Evolutionary conservation across 2,888 invertebrate genomes (phyloP).

Genomic region (Yponomeuta plumbellus): DNA sequence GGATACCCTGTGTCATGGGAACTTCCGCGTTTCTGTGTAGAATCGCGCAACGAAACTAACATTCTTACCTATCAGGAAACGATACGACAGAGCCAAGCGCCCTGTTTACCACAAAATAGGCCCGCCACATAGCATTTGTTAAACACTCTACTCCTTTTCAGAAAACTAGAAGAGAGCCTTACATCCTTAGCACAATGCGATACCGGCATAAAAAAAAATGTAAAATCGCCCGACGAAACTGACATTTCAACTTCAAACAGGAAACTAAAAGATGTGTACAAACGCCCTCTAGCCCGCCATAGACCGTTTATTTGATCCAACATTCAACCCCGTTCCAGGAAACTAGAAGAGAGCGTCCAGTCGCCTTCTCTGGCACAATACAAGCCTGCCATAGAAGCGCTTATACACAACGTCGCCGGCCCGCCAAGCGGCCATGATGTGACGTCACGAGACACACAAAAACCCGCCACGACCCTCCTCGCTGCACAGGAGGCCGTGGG

Average conservation of each 20-base stretch:
- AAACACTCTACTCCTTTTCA: constrained; percentile 27
- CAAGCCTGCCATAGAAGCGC: constrained; percentile 57
- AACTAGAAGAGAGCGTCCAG: constrained; percentile 62
- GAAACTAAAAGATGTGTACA: too few species aligned
- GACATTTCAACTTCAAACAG: too few species aligned
- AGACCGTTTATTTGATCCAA: background rate
- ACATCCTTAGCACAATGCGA: constrained; percentile 45
- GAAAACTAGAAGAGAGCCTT: constrained; percentile 62
- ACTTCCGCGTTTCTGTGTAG: too few species aligned
- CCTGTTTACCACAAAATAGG: too few species aligned
- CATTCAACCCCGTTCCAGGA: constrained; percentile 35
- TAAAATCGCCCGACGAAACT: too few species aligned
- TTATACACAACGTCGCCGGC: constrained; percentile 49
- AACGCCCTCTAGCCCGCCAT: too few species aligned
- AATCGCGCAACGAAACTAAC: too few species aligned
- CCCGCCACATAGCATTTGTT: too few species aligned
- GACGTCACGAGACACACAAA: background rate
- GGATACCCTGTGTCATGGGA: too few species aligned
- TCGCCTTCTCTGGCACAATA: constrained; percentile 49
- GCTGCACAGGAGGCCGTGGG: constrained; percentile 63
- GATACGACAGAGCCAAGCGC: too few species aligned
- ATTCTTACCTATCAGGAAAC: too few species aligned
- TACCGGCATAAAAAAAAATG: too few species aligned
- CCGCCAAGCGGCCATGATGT: constrained; percentile 17
- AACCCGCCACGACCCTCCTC: constrained; percentile 1